These are phyloP conservation scores for Sisor rabdophorus DNA, from an alignment of 2,113 vertebrate genomes.

Conservation along the genomic window DNA sequence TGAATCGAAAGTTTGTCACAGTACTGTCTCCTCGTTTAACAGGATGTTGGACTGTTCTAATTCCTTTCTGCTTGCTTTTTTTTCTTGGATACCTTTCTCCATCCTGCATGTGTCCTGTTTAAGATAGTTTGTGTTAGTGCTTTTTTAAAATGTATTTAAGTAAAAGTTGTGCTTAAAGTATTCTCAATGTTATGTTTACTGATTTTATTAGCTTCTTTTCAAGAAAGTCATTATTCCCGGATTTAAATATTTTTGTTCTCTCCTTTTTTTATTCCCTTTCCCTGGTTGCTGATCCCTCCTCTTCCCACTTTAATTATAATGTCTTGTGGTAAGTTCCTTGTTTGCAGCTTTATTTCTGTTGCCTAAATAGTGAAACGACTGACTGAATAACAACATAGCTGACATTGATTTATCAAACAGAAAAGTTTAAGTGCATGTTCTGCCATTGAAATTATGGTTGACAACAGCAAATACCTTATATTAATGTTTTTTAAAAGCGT, in stretches of 20 bases:
- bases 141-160: slow-evolving; percentile 41
- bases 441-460: neutral
- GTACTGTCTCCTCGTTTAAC: slow-evolving; percentile 28
- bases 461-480: neutral
- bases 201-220: slow-evolving; percentile 73
- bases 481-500: neutral
- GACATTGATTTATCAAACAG: neutral
- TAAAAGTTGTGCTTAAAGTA: slow-evolving; percentile 60
- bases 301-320: slow-evolving; percentile 98
- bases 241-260: slow-evolving; percentile 99
- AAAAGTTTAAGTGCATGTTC: neutral
- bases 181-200: slow-evolving; percentile 70
- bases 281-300: slow-evolving; percentile 94
- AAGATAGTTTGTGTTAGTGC: slow-evolving; percentile 55
- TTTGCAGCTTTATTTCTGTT: slow-evolving; percentile 72
- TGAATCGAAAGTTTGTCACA: slow-evolving; percentile 59
- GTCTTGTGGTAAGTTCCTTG: slow-evolving; percentile 98
- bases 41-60: slow-evolving; percentile 37
- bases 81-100: slow-evolving; percentile 9
- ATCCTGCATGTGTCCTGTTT: slow-evolving; percentile 36
- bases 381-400: slow-evolving; percentile 27
- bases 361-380: slow-evolving; percentile 58
- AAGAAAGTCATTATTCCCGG: slow-evolving; percentile 78
- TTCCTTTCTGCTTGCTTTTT: slow-evolving; percentile 25
- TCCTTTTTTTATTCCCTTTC: slow-evolving; percentile 69